Evolutionary conservation across 1,140 invertebrate genomes (phyloP), one percentile per base, ranked within the genome.

Genomic region (Tribolium castaneum): DNA sequence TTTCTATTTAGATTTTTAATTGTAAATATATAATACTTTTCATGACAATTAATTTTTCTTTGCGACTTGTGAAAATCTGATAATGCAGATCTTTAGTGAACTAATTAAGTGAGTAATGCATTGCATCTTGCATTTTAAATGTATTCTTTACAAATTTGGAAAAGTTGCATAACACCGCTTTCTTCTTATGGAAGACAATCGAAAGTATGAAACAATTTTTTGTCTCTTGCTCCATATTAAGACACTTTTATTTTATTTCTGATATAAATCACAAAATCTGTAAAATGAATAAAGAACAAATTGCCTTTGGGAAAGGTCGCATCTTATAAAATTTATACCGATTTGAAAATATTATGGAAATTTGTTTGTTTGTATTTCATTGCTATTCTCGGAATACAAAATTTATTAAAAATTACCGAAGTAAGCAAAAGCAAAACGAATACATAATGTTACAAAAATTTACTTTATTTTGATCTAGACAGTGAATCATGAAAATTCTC

Each of bases 361-460:
- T 45, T 3, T 10, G 39, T 45, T 45, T 45, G 39, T 45, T 45
- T 30, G 25, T 4, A 30, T 30, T 30, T 30, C 3, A 30, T 30
- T 30, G 25, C 25, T 30, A 30, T 30, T 30, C 25, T 30, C 3
- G 25, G 25, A 45, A 45, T n/a, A 39, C 34, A 45, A 45, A 45
- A 30, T 30, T 30, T 19, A 19, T 19, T n/a, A n/a, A n/a, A n/a
- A 30, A 30, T 49, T 10, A 62, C 16, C 49, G 19, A 73, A 78
- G 22, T 3, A 74, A 77, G 49, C 13, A 56, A 74, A 73, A 45
- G 56, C 9, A 59, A 77, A 30, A 30, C 4, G 25, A 30, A 30
- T 30, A 30, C 25, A 30, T 30, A 3, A 30, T 30, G 25, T 30
- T 30, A 50, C 49, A 50, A 50, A 50, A 50, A 50, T 19, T 19